Base-by-base conservation (phyloP, 1,140 invertebrate genomes). In the Orchestia grillus region DNA sequence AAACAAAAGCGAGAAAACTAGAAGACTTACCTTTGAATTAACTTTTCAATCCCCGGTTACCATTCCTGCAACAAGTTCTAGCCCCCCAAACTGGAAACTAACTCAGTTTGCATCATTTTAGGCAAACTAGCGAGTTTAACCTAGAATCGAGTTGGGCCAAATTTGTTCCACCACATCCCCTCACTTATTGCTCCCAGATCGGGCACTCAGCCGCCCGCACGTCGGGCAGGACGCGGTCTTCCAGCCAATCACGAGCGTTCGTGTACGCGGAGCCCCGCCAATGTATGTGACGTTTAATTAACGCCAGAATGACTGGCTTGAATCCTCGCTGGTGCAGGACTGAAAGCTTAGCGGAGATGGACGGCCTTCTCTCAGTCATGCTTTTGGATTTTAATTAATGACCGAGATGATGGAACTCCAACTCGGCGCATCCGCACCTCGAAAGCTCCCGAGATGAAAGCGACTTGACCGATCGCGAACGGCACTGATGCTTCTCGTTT, bases 301-400 rank as follows among this genome's bases (percentile, higher is more conserved):
- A 77, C 62, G 62, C 28, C 15, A 77, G 62, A 77, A 77, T 77
- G 62, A 77, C 62, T 77, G 28, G 62, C 28, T 77, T 77, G 62
- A 77, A 77, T 77, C 62, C 62, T 77, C 36, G 62, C 62, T 28
- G 62, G 62, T 77, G 62, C 62, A 19, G 28, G 36, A 77, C 62
- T 77, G 62, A 77, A 77, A 77, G 62, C 62, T 77, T 77, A 77
- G 62, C 28, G 62, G 62, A 77, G 62, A 77, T 77, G 62, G 62
- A 77, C 62, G 62, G 62, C 62, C 36, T 77, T 77, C 15, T 28
- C 62, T 77, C 62, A 77, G 62, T 77, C 62, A 77, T 23, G 62
- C 62, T 77, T 77, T 77, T 77, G 62, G 62, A 77, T 77, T 77
- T 77, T 77, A 77, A 77, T 77, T 77, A 77, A 77, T 77, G 62